phyloP scores from a whole-genome alignment of 2,888 invertebrate species.

The Agriopis aurantiaria region DNA sequence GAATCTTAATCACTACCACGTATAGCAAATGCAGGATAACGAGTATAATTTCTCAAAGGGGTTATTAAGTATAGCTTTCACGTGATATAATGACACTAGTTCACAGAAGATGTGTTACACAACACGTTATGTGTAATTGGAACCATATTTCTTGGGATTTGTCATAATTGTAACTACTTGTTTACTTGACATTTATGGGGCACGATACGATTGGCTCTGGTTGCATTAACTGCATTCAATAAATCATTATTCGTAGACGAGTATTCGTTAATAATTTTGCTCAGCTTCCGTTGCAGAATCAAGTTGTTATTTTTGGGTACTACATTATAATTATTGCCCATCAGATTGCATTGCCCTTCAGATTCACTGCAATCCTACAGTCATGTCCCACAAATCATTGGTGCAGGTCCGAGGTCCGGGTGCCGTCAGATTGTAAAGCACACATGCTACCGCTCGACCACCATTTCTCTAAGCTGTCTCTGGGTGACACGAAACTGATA shows the following conservation, averaged over 20 bases:
- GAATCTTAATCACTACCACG: neutral
- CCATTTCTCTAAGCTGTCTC: neutral
- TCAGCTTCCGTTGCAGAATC: too few relatives aligned
- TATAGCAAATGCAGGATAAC: slow-evolving; percentile 9
- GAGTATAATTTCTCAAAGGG: slow-evolving; percentile 18
- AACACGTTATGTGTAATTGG: slow-evolving; percentile 1
- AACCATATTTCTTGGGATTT: slow-evolving; percentile 1
- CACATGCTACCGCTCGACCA: too few relatives aligned
- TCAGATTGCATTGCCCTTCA: too few relatives aligned
- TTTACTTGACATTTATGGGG: too few relatives aligned
- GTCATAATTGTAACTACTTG: neutral
- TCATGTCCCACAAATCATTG: too few relatives aligned
- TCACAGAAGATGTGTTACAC: slow-evolving; percentile 17
- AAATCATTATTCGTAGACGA: too few relatives aligned
- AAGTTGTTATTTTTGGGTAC: too few relatives aligned
- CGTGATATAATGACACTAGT: slow-evolving; percentile 13
- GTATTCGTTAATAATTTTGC: neutral
- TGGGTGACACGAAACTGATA: neutral
- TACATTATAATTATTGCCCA: too few relatives aligned
- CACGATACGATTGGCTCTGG: neutral
- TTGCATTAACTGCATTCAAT: neutral
- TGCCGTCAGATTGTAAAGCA: too few relatives aligned
- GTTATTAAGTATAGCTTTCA: slow-evolving; percentile 22
- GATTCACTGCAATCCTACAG: too few relatives aligned
- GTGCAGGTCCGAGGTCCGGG: too few relatives aligned